Base-by-base conservation (phyloP, 2,888 invertebrate genomes). In the Yponomeuta sedellus region DNA sequence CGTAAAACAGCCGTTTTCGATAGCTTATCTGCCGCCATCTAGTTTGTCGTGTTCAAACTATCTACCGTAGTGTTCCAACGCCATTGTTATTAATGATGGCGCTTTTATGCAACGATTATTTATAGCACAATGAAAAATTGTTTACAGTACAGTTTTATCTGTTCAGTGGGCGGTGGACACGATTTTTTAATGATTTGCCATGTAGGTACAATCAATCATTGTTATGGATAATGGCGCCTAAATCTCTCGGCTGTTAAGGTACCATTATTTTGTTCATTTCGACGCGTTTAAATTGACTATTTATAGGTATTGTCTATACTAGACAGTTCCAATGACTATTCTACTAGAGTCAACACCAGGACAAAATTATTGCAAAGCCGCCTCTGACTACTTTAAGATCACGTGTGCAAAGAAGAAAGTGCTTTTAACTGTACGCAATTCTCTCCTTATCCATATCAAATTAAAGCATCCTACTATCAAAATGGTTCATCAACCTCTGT, bases 91-190 rank as follows among this genome's bases (percentile, higher is more conserved):
- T 52, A 22, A 58, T 58, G 19, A 19, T 58, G n/a, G 10, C 58
- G 22, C 20, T 58, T 58, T 58, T 52, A 52, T 52, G 44, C 44
- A 52, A 12, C 44, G 44, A 52, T 52, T 52, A 52, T 52, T 52
- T 52, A 52, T 52, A 16, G 44, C 44, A 52, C 12, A 52, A 52
- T 52, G 44, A 16, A 52, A 52, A 52, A 16, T 52, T 52, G 44
- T 16, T 52, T 12, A 16, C 44, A 52, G 2, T 34, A 34, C 34
- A 34, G 34, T 34, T 52, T 52, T 52, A 52, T 52, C 44, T 52
- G 44, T 52, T 52, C 44, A 52, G 44, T 52, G 44, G 44, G 44
- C 44, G 44, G 1, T 16, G 16, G 44, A 52, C 44, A 52, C 44
- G 44, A 52, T 52, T 12, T 12, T 52, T 52, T 52, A 52, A 52